phyloP scores from a whole-genome alignment of 2,888 invertebrate genomes.

The Resseliella maxima region DNA sequence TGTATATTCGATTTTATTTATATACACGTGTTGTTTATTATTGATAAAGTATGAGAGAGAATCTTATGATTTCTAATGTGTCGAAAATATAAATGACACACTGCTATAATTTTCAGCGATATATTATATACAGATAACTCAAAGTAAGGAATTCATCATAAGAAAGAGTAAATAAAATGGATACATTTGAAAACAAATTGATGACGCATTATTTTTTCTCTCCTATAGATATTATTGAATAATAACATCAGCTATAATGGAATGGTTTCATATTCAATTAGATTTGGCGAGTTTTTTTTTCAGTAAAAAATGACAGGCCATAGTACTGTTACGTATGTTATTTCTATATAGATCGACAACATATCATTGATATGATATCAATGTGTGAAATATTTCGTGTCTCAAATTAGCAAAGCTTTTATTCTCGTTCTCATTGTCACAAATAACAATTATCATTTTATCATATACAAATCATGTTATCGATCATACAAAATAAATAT shows the following conservation, averaged over 20 bases:
- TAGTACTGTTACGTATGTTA: too few relatives aligned
- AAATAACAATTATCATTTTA: too few relatives aligned
- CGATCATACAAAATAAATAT: too few relatives aligned
- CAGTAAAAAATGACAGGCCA: too few relatives aligned
- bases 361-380: background rate
- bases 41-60: background rate
- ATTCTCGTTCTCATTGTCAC: too few relatives aligned
- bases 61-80: background rate
- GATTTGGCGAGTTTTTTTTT: too few relatives aligned
- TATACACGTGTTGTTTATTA: background rate
- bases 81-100: background rate
- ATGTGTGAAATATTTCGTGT: too few relatives aligned
- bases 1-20: constrained; percentile 12
- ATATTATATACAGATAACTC: background rate
- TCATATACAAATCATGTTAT: too few relatives aligned
- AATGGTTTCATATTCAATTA: too few relatives aligned
- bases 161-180: background rate
- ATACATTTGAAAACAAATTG: background rate
- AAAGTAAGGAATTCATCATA: background rate
- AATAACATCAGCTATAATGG: too few relatives aligned
- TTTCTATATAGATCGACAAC: too few relatives aligned
- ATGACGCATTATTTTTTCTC: background rate
- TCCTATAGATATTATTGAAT: background rate
- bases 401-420: too few relatives aligned
- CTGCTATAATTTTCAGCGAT: constrained; percentile 4